Conservation (phyloP, 2,888 invertebrate species). For the Saturnia japonica region DNA sequence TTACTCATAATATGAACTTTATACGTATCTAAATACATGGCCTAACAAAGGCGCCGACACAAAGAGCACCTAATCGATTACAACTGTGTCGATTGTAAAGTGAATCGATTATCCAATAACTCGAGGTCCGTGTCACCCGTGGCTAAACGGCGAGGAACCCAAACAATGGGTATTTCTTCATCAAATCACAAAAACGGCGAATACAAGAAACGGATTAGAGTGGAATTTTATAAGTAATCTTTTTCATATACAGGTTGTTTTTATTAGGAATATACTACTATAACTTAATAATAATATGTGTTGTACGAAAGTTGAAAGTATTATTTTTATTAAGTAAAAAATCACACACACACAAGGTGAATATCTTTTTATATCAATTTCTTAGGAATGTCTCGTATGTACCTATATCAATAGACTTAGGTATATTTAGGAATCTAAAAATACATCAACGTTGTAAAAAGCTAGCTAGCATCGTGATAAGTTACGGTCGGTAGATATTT, state of each 20-base stretch:
- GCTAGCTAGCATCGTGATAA: background rate
- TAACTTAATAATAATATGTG: background rate
- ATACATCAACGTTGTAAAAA: background rate
- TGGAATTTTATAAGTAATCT: constrained; percentile 56
- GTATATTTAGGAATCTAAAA: background rate
- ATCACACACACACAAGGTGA: background rate
- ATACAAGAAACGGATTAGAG: constrained; percentile 64
- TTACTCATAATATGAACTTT: constrained; percentile 1
- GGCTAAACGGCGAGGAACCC: constrained; percentile 62
- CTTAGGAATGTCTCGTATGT: background rate
- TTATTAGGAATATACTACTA: background rate
- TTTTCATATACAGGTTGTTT: constrained; percentile 52
- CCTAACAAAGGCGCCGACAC: constrained; percentile 65
- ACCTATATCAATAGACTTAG: background rate
- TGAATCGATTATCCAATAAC: constrained; percentile 71
- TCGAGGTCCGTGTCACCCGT: constrained; percentile 68
- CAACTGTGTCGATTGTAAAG: constrained; percentile 67
- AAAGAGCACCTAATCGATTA: constrained; percentile 75
- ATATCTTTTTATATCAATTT: background rate
- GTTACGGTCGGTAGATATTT: background rate
- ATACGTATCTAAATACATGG: constrained; percentile 1
- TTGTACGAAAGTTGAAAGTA: background rate
- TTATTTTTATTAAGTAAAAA: no score
- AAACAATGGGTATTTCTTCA: constrained; percentile 77
- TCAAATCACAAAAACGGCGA: constrained; percentile 73